phyloP scores from a whole-genome alignment of 2,797 vertebrate species.

The Nannoperca obscura region DNA sequence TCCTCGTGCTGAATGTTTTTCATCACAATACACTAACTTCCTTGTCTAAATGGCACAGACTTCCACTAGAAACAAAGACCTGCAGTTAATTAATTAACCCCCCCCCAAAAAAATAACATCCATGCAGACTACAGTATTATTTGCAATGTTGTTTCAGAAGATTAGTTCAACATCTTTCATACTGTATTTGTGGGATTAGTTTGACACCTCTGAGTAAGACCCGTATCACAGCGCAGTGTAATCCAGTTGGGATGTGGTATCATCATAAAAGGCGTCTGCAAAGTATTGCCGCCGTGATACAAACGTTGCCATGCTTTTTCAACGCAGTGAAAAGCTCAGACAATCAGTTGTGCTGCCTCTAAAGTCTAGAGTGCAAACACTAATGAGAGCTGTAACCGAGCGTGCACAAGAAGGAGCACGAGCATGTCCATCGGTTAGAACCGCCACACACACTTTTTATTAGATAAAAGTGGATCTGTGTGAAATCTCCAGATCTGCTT shows the following conservation, averaged over 20 bases:
- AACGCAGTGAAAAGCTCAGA: constrained; percentile 1
- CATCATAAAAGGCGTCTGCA: constrained; percentile 15
- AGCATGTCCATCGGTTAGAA: constrained; percentile 8
- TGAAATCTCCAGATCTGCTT: constrained; percentile 48
- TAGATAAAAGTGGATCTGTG: constrained; percentile 42
- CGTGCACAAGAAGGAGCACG: constrained; percentile 20
- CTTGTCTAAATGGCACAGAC: not conserved
- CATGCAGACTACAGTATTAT: not conserved
- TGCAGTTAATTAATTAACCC: constrained; percentile 3
- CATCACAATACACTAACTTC: not conserved
- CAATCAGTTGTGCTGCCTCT: constrained; percentile 21
- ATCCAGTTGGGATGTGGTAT: constrained; percentile 29
- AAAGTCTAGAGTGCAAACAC: constrained; percentile 7
- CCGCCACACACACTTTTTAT: constrained; percentile 14
- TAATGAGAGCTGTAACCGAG: constrained; percentile 24
- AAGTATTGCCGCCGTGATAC: constrained; percentile 6
- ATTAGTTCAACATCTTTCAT: constrained; percentile 16
- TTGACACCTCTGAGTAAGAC: constrained; percentile 22
- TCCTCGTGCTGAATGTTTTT: constrained; percentile 10
- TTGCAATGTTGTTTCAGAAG: not conserved
- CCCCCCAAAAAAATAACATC: not conserved
- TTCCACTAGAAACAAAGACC: not conserved
- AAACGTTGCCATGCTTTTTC: constrained; percentile 11
- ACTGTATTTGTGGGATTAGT: constrained; percentile 14
- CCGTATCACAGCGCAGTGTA: not conserved